These are phyloP conservation scores for Cynaeus angustus DNA, from an alignment of 2,888 invertebrate genomes.

Conservation along the genomic window DNA sequence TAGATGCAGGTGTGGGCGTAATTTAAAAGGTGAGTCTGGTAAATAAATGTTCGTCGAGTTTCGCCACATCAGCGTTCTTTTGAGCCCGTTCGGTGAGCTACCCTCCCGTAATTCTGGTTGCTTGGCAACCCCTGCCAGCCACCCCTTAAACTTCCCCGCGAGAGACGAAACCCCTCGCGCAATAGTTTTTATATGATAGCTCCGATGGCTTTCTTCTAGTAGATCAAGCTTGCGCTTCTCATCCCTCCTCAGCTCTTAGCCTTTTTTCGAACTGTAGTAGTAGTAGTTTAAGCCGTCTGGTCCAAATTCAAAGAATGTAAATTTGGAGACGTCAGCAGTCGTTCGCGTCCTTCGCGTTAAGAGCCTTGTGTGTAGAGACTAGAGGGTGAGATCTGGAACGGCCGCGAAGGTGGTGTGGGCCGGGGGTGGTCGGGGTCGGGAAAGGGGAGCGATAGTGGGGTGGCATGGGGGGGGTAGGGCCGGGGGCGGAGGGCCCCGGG, in stretches of 20 bases:
- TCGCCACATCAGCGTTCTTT: conserved; percentile 52
- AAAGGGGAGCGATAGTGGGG: conserved; percentile 69
- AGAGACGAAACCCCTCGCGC: conserved; percentile 53
- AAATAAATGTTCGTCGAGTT: conserved; percentile 50
- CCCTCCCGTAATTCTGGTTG: conserved; percentile 64
- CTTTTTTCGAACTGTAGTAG: background rate
- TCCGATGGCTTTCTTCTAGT: conserved; percentile 50
- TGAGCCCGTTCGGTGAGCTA: conserved; percentile 51
- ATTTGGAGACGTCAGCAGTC: conserved; percentile 35
- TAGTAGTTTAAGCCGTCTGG: background rate
- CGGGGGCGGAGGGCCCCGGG: conserved; percentile 70
- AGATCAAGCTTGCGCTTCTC: conserved; percentile 43
- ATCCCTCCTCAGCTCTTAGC: conserved; percentile 8
- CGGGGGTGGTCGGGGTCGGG: conserved; percentile 58
- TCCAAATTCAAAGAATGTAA: conserved; percentile 14
- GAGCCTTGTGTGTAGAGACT: conserved; percentile 35
- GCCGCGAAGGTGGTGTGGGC: conserved; percentile 57
- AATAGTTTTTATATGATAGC: conserved; percentile 53
- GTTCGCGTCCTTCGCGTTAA: conserved; percentile 39
- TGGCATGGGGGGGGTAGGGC: conserved; percentile 69
- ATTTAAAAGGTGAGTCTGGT: conserved; percentile 40
- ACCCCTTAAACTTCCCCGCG: conserved; percentile 65
- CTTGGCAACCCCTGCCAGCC: conserved; percentile 67
- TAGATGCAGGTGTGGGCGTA: conserved; percentile 37
- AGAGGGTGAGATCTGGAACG: conserved; percentile 52